Base-by-base conservation (phyloP, 2,888 invertebrate genomes). In the Dexiosoma caninum region DNA sequence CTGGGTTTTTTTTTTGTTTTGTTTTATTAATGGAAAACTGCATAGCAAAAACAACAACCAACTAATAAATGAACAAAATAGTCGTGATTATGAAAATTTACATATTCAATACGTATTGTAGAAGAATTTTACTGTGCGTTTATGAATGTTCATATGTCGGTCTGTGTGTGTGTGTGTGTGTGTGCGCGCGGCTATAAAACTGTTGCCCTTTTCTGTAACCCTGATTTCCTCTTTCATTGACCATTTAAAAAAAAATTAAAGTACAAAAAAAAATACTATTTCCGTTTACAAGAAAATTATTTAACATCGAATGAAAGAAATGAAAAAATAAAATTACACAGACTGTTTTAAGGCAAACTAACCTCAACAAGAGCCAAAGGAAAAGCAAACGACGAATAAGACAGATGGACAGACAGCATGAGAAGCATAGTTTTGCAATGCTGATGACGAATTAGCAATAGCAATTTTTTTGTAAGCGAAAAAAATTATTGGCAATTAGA, bases 131-230 rank as follows among this genome's bases (percentile, higher is more conserved):
- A 0, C 16, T 37, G 9, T 32, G 42, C 35, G 7, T 10, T 16
- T 21, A 12, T 14, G 27, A 16, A 14, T 42, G 42, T 32, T 6
- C 27, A 27, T 27, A 5, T 27, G n/a, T n/a, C n/a, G n/a, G n/a
- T n/a, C n/a, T n/a, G n/a, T 37, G n/a, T 30, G 40, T 44, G 10
- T 14, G 23, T 19, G 12, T n/a, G 27, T 23, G 14, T 40, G 42
- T 30, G 2, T 53, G 16, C 16, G 23, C 7, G 44, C 4, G 40
- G 60, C 32, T 57, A 64, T 67, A 60, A 66, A 59, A 78, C 44
- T 35, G 51, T 60, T 81, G 83, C 78, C 83, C 83, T 83, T 83
- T 81, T 83, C 70, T 57, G 79, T 81, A 83, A 83, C 83, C 82
- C 78, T 72, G 74, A 83, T 75, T 82, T 83, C 83, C 83, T 82